These are phyloP conservation scores for Trichonephila inaurata DNA, from an alignment of 1,140 invertebrate genomes.

Conservation along the genomic window DNA sequence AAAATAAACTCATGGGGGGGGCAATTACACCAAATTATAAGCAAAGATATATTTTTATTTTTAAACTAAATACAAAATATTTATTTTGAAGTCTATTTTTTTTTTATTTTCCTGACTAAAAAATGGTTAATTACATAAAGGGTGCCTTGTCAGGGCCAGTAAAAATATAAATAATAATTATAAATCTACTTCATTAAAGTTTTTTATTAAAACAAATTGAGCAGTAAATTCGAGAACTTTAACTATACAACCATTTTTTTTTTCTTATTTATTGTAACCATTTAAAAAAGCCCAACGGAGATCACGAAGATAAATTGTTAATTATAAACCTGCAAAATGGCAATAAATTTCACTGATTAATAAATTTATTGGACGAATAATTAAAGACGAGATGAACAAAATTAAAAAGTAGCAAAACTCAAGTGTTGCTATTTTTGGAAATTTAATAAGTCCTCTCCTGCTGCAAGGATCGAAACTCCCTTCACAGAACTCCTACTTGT, in stretches of 20 bases:
- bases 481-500: background rate
- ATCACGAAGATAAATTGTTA: background rate
- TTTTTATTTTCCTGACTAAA: too few species aligned
- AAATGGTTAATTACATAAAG: too few species aligned
- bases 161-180: too few species aligned
- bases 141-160: too few species aligned
- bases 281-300: too few species aligned
- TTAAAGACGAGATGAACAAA: background rate
- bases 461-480: background rate
- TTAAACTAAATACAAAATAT: too few species aligned
- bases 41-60: too few species aligned
- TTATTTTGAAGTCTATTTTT: too few species aligned
- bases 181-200: too few species aligned
- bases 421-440: slow-evolving; percentile 10
- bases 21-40: too few species aligned
- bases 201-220: background rate
- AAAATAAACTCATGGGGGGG: too few species aligned
- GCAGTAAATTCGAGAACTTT: background rate
- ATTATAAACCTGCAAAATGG: background rate
- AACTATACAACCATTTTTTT: background rate
- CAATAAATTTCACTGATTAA: background rate
- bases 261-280: too few species aligned
- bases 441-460: slow-evolving; percentile 4
- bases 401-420: background rate
- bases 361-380: background rate